Evolutionary conservation across 2,888 invertebrate genomes (phyloP).

Genomic region (Sarcophaga subvicina): DNA sequence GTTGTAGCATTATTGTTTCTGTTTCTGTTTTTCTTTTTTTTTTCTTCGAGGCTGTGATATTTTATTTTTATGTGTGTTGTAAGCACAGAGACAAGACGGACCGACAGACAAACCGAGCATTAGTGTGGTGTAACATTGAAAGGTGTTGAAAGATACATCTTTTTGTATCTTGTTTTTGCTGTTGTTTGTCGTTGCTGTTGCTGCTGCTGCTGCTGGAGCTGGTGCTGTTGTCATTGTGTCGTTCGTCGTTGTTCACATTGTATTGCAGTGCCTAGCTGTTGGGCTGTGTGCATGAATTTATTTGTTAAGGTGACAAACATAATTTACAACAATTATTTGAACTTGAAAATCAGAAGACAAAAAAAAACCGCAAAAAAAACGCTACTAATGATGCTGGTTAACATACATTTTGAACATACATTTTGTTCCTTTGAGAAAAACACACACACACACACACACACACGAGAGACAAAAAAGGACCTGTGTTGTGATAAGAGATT

Average conservation of each 20-base stretch:
- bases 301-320: conserved; percentile 67
- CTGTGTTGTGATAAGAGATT: conserved; percentile 22
- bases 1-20: conserved; percentile 2
- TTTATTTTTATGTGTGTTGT: background rate
- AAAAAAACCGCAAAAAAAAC: conserved; percentile 2
- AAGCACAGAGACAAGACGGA: no score
- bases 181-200: conserved; percentile 12
- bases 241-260: conserved; percentile 3
- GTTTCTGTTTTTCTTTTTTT: conserved; percentile 43
- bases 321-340: conserved; percentile 66
- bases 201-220: background rate
- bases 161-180: conserved; percentile 46
- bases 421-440: background rate
- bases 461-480: background rate
- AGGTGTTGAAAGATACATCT: conserved; percentile 68
- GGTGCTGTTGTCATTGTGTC: conserved; percentile 2
- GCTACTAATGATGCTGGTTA: conserved; percentile 28
- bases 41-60: background rate
- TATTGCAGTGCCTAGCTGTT: background rate
- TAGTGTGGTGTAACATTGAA: conserved; percentile 49
- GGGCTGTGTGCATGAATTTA: conserved; percentile 37
- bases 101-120: no score
- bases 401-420: background rate
- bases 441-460: background rate
- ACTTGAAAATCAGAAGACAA: conserved; percentile 46